These are phyloP conservation scores for Melikaiella ostensackeni DNA, from an alignment of 2,888 invertebrate genomes.

Conservation along the genomic window DNA sequence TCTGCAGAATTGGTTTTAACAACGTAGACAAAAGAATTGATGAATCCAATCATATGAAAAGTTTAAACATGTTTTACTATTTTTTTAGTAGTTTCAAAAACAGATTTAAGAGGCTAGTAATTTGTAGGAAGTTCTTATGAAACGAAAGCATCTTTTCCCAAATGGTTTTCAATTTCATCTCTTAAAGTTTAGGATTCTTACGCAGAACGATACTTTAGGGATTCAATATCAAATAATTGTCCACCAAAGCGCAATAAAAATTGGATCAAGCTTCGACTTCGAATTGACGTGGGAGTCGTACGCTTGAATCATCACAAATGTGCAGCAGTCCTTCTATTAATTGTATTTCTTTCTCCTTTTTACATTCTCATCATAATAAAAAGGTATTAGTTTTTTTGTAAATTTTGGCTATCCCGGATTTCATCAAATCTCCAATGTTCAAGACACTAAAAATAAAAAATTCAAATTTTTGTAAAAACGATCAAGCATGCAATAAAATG, in stretches of 20 bases:
- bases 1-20: no score
- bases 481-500: no score
- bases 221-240: conserved; percentile 36
- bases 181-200: conserved; percentile 3
- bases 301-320: neutral
- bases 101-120: neutral
- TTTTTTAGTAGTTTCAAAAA: no score
- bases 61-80: no score
- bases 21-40: no score
- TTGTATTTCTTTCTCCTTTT: neutral
- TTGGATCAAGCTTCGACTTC: conserved; percentile 22
- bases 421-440: no score
- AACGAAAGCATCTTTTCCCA: neutral
- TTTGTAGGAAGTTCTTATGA: neutral
- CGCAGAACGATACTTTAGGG: neutral
- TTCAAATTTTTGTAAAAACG: no score
- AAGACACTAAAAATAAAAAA: no score
- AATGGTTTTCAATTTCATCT: neutral
- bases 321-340: neutral
- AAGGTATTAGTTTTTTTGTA: no score
- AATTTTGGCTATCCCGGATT: no score
- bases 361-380: no score
- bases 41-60: no score
- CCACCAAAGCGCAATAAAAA: conserved; percentile 22
- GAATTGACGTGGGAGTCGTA: conserved; percentile 14